A percentile compares a stretch with the other conserved stretches of the same genome.
Evolutionary conservation across 2,888 invertebrate genomes (phyloP).

Genomic region (Apotomis betuletana): DNA sequence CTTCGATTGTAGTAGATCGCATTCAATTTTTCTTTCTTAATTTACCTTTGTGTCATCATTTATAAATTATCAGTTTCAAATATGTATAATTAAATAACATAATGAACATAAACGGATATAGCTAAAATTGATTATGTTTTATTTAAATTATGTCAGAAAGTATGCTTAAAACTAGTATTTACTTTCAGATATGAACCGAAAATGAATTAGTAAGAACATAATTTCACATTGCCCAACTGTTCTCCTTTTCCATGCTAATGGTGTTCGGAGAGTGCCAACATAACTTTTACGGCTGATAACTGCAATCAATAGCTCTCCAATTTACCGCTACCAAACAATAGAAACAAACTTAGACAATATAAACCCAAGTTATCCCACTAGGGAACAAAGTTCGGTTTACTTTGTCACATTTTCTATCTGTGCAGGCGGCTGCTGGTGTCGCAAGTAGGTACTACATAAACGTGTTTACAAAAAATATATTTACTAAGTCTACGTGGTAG

Average conservation of each 20-base stretch:
- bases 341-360: constrained; percentile 1
- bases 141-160: not conserved
- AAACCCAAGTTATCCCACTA: not conserved
- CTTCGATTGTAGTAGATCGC: too few species aligned
- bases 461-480: constrained; percentile 8
- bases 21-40: too few species aligned
- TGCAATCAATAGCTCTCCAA: constrained; percentile 18
- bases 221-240: constrained; percentile 19
- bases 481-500: constrained; percentile 8
- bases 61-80: too few species aligned
- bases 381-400: constrained; percentile 2
- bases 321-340: constrained; percentile 12
- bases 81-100: too few species aligned
- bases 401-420: not conserved
- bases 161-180: constrained; percentile 5
- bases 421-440: not conserved
- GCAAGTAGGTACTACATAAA: not conserved
- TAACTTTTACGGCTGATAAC: constrained; percentile 27
- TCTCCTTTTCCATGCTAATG: constrained; percentile 19
- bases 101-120: too few species aligned
- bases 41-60: too few species aligned
- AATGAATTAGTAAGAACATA: constrained; percentile 18
- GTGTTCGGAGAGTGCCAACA: constrained; percentile 12
- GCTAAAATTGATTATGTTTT: too few species aligned
- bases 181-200: constrained; percentile 9